These are phyloP conservation scores for Crenuchus spilurus DNA, from an alignment of 2,797 vertebrate species.

Conservation along the genomic window DNA sequence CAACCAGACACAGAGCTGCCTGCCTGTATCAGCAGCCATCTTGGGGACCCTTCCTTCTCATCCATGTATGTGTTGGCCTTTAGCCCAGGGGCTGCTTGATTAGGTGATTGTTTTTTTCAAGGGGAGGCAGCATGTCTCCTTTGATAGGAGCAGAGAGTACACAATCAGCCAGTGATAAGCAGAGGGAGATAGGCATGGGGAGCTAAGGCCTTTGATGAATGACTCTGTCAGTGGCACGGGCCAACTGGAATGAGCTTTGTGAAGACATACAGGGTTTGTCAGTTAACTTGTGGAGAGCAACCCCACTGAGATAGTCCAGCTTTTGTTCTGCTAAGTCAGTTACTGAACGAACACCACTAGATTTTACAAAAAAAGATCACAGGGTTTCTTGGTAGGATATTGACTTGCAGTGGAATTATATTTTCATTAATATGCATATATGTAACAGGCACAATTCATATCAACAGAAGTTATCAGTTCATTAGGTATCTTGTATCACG, in stretches of 20 bases:
- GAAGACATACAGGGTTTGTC: constrained; percentile 36
- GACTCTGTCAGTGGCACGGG: constrained; percentile 30
- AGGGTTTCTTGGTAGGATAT: not conserved
- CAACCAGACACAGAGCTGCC: constrained; percentile 4
- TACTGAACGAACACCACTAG: not conserved
- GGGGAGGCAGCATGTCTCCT: constrained; percentile 5
- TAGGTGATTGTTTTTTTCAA: constrained; percentile 14
- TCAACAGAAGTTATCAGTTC: too few relatives aligned
- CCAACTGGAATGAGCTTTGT: constrained; percentile 29
- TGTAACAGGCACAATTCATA: too few relatives aligned
- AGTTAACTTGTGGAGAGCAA: constrained; percentile 5
- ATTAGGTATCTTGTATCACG: too few relatives aligned
- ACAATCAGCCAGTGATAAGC: constrained; percentile 4
- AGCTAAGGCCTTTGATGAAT: constrained; percentile 40
- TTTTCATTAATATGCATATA: too few relatives aligned
- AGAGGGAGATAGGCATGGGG: not conserved
- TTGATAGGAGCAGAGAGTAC: constrained; percentile 33
- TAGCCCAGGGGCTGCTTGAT: not conserved
- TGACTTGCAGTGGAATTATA: not conserved
- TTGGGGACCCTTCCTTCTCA: constrained; percentile 11
- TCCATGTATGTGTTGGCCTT: not conserved
- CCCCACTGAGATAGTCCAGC: not conserved
- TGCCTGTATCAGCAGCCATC: not conserved
- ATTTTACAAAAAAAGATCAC: not conserved
- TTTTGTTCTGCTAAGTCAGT: not conserved